Conservation (phyloP, 2,113 vertebrate genomes). For the Anhinga anhinga region DNA sequence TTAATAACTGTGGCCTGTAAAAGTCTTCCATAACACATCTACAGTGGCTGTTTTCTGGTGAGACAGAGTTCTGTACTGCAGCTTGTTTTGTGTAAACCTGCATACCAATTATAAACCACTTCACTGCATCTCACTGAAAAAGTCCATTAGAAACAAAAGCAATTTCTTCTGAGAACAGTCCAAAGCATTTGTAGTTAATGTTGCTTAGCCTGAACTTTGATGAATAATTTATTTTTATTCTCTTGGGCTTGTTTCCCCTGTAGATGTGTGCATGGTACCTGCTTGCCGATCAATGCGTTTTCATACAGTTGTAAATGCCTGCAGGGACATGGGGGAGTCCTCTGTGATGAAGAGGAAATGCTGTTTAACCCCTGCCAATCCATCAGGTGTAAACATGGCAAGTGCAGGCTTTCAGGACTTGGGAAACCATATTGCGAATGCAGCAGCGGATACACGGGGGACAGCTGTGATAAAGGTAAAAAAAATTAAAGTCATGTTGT, state of each 20-base stretch:
- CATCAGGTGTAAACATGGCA: conserved; percentile 91
- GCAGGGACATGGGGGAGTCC: conserved; percentile 88
- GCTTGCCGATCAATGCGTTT: conserved; percentile 95
- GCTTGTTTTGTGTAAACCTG: background rate
- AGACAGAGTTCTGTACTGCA: background rate
- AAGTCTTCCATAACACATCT: conserved; percentile 71
- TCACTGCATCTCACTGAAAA: background rate
- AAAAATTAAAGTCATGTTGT: background rate
- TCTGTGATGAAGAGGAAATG: conserved; percentile 91
- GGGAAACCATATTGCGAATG: conserved; percentile 97
- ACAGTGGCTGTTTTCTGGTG: conserved; percentile 61
- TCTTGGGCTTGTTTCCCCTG: conserved; percentile 47
- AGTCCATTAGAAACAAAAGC: conserved; percentile 28
- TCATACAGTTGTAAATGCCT: conserved; percentile 98
- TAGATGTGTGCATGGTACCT: conserved; percentile 93
- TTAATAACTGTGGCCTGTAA: conserved; percentile 18
- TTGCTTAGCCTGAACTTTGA: conserved; percentile 59
- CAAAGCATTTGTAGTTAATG: conserved; percentile 59
- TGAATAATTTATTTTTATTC: conserved; percentile 55
- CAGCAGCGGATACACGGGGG: conserved; percentile 90
- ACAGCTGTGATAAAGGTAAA: conserved; percentile 92
- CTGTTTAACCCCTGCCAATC: conserved; percentile 86
- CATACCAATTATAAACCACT: conserved; percentile 10
- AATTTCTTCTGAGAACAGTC: conserved; percentile 50
- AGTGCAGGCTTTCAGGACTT: conserved; percentile 90